A percentile compares a stretch with the other conserved stretches of the same genome.
phyloP scores from a whole-genome alignment of 2,888 invertebrate species.

The Pardosa pseudoannulata region DNA sequence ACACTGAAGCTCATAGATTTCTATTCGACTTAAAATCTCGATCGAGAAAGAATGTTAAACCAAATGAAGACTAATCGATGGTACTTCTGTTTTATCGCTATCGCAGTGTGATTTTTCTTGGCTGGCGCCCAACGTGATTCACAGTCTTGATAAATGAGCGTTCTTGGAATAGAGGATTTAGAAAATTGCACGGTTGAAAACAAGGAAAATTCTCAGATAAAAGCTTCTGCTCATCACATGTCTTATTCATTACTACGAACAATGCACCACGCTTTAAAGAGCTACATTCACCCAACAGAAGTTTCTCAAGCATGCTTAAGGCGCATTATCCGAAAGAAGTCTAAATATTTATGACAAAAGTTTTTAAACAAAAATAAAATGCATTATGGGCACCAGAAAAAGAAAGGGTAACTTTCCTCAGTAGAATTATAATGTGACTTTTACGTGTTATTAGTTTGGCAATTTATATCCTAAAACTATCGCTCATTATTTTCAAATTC shows the following conservation, averaged over 20 bases:
- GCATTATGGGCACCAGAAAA: too few species aligned
- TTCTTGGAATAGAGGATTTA: background rate
- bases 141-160: constrained; percentile 2
- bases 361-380: too few species aligned
- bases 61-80: constrained; percentile 6
- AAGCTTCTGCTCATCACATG: background rate
- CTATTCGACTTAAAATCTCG: background rate
- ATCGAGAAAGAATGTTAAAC: background rate
- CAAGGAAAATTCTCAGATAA: background rate
- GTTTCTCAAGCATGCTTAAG: background rate
- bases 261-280: background rate
- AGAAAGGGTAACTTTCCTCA: too few species aligned
- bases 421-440: too few species aligned
- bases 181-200: constrained; percentile 9
- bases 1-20: too few species aligned
- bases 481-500: too few species aligned
- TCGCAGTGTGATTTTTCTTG: constrained; percentile 1
- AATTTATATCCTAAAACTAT: too few species aligned
- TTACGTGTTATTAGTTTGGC: too few species aligned
- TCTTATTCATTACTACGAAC: constrained; percentile 4
- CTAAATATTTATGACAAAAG: too few species aligned
- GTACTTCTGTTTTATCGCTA: background rate
- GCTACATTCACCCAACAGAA: background rate
- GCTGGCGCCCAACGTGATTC: constrained; percentile 1
- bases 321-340: too few species aligned